Base-by-base conservation (phyloP, 2,797 vertebrate genomes). In the Buphagus erythrorhynchus region DNA sequence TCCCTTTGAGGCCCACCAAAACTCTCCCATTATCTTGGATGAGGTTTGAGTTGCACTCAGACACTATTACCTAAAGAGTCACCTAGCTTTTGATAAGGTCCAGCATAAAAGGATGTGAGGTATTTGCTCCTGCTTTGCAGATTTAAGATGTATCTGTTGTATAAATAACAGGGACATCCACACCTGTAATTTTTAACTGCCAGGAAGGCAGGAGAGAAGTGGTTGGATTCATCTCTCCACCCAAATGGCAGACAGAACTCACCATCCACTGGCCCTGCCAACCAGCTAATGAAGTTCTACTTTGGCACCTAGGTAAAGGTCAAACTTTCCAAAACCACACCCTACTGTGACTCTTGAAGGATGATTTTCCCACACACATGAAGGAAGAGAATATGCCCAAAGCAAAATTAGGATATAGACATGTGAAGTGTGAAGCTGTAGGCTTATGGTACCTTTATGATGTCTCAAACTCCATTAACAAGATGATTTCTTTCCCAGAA, bases 131-230 rank as follows among this genome's bases (percentile, higher is more conserved):
- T 86, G 36, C 25, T 72, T 52, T 48, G 54, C 28, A 29, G 46
- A 69, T 55, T 52, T 55, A 38, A 74, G 42, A 67, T 16, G 7
- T 76, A 51, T 8, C 8, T 66, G 15, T 26, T 58, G 16, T 21
- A n/a, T 12, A 77, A 83, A 69, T 14, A 54, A 54, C 26, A 54
- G 24, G 2, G 13, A 42, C 25, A 38, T 49, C 35, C 38, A 80
- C 0, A 0, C 6, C 10, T 66, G 35, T 73, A 25, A 58, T 69
- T 72, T 57, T 17, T 19, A 54, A 24, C 14, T 65, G 49, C 46
- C 8, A 6, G 35, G 22, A 55, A 75, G 45, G 31, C 25, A 67
- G 13, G 16, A 46, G 10, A 61, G 17, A 2, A 2, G 21, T 40
- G 45, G 10, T 28, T 85, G 78, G 57, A 13, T 66, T 13, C 0